These are phyloP conservation scores for Myiothlypis coronata DNA, from an alignment of 2,797 vertebrate genomes.

Conservation along the genomic window DNA sequence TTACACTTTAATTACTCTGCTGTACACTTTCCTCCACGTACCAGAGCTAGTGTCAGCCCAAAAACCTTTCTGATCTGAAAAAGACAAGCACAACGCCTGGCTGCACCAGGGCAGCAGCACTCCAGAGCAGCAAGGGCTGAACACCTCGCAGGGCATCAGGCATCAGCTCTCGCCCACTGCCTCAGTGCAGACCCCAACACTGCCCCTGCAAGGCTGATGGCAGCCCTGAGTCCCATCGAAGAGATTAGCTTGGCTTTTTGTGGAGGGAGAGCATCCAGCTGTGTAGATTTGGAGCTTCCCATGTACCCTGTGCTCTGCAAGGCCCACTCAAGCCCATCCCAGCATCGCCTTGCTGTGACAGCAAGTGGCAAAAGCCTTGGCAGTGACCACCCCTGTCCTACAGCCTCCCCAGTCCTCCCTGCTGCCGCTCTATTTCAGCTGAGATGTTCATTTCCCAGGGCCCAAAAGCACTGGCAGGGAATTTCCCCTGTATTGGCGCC, in stretches of 20 bases:
- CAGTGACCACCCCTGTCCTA: not conserved
- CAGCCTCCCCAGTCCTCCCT: not conserved
- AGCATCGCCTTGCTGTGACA: not conserved
- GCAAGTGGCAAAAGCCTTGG: not conserved
- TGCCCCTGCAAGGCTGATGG: not conserved
- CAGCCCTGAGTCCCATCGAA: not conserved
- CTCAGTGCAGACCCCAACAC: not conserved
- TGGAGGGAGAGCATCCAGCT: not conserved
- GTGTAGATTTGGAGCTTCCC: rapidly evolving
- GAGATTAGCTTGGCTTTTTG: not conserved
- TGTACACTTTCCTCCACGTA: constrained; percentile 15
- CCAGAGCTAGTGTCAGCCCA: constrained; percentile 31
- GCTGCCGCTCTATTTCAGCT: not conserved
- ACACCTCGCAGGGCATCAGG: rapidly evolving
- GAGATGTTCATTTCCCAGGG: not conserved
- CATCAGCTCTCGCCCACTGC: rapidly evolving
- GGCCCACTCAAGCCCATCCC: not conserved
- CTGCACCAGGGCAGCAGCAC: not conserved
- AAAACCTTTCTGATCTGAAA: constrained; percentile 64
- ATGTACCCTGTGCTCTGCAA: rapidly evolving
- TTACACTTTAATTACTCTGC: constrained; percentile 66
- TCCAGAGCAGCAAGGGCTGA: not conserved
- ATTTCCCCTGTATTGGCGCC: not conserved
- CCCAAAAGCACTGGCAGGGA: not conserved
- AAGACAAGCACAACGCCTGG: not conserved